A percentile compares a stretch with the other conserved stretches of the same genome.
Evolutionary conservation across 2,797 vertebrate genomes (phyloP).

Genomic region (Leptodactylus fallax): DNA sequence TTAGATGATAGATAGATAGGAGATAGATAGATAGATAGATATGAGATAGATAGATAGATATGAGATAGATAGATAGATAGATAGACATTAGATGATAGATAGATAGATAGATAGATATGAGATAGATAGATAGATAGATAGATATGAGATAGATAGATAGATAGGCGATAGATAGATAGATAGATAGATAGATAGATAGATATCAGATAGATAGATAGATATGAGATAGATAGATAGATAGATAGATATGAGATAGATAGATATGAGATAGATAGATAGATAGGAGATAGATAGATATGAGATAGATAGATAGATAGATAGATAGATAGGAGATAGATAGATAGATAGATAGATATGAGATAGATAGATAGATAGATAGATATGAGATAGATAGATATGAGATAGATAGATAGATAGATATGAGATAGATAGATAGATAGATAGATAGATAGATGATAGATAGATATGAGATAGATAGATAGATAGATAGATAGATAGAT

Average conservation of each 20-base stretch:
- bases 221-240: not conserved
- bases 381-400: not conserved
- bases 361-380: not conserved
- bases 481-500: not conserved
- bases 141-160: not conserved
- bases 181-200: too few relatives aligned
- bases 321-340: not conserved
- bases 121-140: not conserved
- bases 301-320: slow-evolving; percentile 8
- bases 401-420: not conserved
- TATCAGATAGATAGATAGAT: too few relatives aligned
- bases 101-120: not conserved
- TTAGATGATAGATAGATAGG: too few relatives aligned
- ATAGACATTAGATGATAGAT: slow-evolving; percentile 5
- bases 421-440: not conserved
- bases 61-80: too few relatives aligned
- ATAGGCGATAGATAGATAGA: not conserved
- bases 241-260: not conserved
- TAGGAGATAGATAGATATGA: not conserved
- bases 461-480: not conserved
- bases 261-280: not conserved
- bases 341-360: not conserved
- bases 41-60: not conserved
- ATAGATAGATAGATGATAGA: not conserved
- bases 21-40: not conserved